Percentiles rank a stretch among this genome's conserved stretches.
phyloP scores from a whole-genome alignment of 53 echinoderm and acorn worm species.

The Hippasteria phrygiana region DNA sequence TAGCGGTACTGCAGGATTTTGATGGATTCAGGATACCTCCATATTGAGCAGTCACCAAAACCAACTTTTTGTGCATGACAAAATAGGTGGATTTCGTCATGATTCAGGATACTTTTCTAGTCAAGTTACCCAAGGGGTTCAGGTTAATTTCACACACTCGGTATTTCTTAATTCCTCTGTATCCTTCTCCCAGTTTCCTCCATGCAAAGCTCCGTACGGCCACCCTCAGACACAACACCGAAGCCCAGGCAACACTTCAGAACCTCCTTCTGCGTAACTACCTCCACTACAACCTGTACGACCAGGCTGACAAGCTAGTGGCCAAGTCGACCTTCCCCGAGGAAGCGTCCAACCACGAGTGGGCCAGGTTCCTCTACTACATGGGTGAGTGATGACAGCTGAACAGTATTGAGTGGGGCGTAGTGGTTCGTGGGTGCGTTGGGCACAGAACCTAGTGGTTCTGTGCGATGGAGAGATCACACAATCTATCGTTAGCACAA shows the following conservation, averaged over 20 bases:
- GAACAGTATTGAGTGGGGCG: neutral
- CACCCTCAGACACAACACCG: conserved; percentile 93
- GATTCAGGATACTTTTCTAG: no score
- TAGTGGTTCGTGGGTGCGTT: neutral
- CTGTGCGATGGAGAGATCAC: no score
- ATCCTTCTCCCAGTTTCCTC: conserved; percentile 77
- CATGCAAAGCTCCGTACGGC: conserved; percentile 98
- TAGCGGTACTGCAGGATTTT: no score
- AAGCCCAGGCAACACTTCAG: conserved; percentile 92
- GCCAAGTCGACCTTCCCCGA: conserved; percentile 99
- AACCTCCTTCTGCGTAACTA: conserved; percentile 97
- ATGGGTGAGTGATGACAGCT: conserved; percentile 72
- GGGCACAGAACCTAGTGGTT: no score
- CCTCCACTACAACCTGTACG: conserved; percentile 98
- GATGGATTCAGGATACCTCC: no score
- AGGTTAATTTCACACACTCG: neutral
- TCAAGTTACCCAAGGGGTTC: no score
- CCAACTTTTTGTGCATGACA: no score
- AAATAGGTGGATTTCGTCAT: no score
- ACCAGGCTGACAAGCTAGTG: conserved; percentile 98
- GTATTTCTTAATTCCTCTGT: neutral
- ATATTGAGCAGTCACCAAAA: no score
- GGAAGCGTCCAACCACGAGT: conserved; percentile 96
- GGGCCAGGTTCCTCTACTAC: conserved; percentile 99
- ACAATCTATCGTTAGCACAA: no score